phyloP scores from a whole-genome alignment of 2,113 vertebrate species.

The Suncus etruscus region DNA sequence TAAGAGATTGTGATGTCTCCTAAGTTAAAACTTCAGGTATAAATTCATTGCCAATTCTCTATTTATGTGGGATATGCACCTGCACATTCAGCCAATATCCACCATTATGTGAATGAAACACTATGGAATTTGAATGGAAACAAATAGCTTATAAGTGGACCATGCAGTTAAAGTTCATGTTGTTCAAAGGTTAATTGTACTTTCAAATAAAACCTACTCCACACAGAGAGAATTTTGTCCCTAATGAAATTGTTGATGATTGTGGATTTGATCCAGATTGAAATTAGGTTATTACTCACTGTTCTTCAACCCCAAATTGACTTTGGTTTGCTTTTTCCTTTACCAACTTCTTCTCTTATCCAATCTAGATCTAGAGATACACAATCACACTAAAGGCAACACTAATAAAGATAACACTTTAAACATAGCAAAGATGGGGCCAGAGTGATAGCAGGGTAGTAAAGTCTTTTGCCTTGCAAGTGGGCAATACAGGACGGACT shows the following conservation, averaged over 20 bases:
- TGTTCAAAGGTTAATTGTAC: background rate
- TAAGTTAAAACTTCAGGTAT: background rate
- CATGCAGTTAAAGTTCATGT: background rate
- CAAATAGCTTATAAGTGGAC: background rate
- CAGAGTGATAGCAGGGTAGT: no score
- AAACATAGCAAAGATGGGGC: background rate
- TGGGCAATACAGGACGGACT: no score
- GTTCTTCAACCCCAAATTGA: background rate
- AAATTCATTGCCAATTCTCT: background rate
- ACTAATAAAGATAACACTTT: conserved; percentile 13
- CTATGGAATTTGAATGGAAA: background rate
- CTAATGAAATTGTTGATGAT: background rate
- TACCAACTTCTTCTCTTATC: background rate
- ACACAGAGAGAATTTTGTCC: background rate
- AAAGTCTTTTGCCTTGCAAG: no score
- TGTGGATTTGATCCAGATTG: background rate
- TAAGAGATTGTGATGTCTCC: background rate
- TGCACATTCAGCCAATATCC: background rate
- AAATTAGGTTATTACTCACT: conserved; percentile 22
- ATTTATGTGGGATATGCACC: background rate
- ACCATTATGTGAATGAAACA: background rate
- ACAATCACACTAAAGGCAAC: background rate
- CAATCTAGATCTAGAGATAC: background rate
- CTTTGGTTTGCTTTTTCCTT: conserved; percentile 24
- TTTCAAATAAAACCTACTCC: background rate